Evolutionary conservation across 2,888 invertebrate species (phyloP).

Genomic region (Leptura quadrifasciata): DNA sequence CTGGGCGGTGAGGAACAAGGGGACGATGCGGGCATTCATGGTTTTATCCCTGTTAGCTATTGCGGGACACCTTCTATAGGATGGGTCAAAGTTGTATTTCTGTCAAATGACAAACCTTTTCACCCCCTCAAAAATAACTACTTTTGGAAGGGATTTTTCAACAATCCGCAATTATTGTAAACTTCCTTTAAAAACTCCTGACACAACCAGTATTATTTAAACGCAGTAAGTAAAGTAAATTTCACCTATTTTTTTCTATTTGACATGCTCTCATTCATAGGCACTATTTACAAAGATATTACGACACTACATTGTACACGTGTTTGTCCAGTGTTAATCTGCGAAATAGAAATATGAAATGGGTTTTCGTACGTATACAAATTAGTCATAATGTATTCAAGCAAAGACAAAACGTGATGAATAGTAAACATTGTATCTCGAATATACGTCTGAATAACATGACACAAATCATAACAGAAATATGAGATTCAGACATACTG

Average conservation of each 20-base stretch:
- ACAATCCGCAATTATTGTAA: too few species aligned
- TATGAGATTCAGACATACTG: slow-evolving; percentile 67
- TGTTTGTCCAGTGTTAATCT: slow-evolving; percentile 14
- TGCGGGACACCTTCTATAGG: too few species aligned
- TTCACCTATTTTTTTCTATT: background rate
- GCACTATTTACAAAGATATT: background rate
- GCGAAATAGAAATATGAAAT: slow-evolving; percentile 25
- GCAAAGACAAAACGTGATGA: slow-evolving; percentile 46
- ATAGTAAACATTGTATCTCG: slow-evolving; percentile 40
- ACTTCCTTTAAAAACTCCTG: too few species aligned
- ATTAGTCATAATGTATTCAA: slow-evolving; percentile 39
- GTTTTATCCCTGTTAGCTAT: too few species aligned
- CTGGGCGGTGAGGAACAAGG: too few species aligned
- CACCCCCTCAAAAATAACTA: too few species aligned
- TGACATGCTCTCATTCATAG: background rate
- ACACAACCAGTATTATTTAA: too few species aligned
- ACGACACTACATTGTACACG: background rate
- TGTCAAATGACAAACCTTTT: too few species aligned
- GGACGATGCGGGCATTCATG: too few species aligned
- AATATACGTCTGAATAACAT: slow-evolving; percentile 58
- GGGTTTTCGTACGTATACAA: slow-evolving; percentile 26
- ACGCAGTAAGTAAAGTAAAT: too few species aligned
- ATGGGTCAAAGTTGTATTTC: too few species aligned
- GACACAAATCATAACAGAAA: slow-evolving; percentile 64
- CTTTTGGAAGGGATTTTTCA: too few species aligned